phyloP scores from a whole-genome alignment of 2,797 vertebrate genomes.

The Falco concolor region DNA sequence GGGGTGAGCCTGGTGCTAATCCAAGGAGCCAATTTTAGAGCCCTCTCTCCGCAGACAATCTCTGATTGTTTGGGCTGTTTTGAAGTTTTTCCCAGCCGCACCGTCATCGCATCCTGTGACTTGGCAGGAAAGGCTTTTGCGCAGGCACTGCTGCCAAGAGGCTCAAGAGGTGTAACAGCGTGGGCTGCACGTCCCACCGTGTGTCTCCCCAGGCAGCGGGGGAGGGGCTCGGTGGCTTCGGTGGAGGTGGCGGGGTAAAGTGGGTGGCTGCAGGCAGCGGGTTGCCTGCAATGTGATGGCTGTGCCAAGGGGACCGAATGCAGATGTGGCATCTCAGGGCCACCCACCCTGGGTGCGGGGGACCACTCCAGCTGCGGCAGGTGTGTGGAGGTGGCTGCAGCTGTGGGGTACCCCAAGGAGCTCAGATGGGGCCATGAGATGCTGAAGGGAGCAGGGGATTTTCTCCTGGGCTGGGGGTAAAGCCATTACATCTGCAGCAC shows the following conservation, averaged over 20 bases:
- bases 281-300: background rate
- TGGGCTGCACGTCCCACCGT: background rate
- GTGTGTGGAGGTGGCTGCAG: background rate
- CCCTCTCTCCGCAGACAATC: conserved; percentile 46
- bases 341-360: background rate
- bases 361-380: background rate
- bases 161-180: conserved; percentile 34
- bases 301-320: background rate
- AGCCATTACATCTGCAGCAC: background rate
- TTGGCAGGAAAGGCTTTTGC: conserved; percentile 51
- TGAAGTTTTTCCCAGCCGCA: conserved; percentile 57
- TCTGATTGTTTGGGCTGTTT: conserved; percentile 58
- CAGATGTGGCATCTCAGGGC: background rate
- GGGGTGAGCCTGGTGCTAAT: conserved; percentile 26
- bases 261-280: rapidly evolving
- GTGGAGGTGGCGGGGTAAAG: background rate
- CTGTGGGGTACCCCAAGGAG: background rate
- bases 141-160: background rate
- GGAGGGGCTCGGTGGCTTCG: background rate
- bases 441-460: background rate
- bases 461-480: background rate
- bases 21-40: conserved; percentile 66
- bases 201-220: background rate
- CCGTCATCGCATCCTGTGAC: conserved; percentile 62
- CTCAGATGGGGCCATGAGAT: background rate